Conservation (phyloP, 2,113 vertebrate species). For the Sapajus apella region DNA sequence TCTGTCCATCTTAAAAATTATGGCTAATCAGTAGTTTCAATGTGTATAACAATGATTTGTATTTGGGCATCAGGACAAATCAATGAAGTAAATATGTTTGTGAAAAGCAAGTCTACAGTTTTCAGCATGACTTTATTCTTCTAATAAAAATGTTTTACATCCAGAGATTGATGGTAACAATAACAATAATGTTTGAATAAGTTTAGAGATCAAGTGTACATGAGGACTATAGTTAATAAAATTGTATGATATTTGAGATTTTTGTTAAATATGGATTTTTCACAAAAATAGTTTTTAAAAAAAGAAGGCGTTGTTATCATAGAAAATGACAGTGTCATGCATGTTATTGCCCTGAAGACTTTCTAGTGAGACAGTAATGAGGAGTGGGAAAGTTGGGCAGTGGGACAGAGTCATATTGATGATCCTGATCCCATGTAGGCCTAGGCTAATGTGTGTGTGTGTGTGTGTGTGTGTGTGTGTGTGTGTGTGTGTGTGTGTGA, state of each 20-base stretch:
- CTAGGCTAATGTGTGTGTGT: background rate
- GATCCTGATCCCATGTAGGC: background rate
- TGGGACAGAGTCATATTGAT: background rate
- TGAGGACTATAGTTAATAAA: background rate
- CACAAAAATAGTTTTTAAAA: background rate
- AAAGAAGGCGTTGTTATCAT: background rate
- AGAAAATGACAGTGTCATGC: background rate
- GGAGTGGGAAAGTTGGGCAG: too few species aligned
- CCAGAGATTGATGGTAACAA: background rate
- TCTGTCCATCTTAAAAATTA: conserved; percentile 60
- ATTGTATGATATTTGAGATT: background rate
- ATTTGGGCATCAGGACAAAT: background rate
- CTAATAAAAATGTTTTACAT: conserved; percentile 28
- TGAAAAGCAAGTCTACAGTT: background rate
- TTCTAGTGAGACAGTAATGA: background rate
- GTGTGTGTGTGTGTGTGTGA: background rate
- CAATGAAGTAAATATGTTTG: background rate
- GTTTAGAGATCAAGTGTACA: background rate
- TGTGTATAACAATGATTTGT: conserved; percentile 25
- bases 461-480: background rate
- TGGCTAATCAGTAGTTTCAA: conserved; percentile 41
- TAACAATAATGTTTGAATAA: background rate
- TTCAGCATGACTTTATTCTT: background rate
- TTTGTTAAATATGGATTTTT: background rate
- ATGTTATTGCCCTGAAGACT: background rate